phyloP scores from a whole-genome alignment of 1,140 invertebrate genomes.

The Forficula auricularia region DNA sequence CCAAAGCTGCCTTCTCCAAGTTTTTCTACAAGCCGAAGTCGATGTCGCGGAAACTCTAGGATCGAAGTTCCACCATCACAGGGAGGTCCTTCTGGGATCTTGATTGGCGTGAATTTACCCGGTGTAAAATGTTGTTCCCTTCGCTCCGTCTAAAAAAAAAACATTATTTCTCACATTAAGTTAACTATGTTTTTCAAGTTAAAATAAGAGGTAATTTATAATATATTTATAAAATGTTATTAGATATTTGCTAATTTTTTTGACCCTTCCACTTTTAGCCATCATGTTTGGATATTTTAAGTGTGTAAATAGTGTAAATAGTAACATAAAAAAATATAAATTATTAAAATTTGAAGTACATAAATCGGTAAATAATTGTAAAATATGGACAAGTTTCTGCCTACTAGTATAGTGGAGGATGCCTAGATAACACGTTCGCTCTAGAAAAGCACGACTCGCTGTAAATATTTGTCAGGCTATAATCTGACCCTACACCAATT shows the following conservation, averaged over 20 bases:
- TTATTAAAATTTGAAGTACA: too few species aligned
- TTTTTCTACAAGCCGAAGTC: conserved; percentile 65
- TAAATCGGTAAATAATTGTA: too few species aligned
- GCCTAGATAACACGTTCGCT: too few species aligned
- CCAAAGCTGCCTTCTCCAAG: conserved; percentile 76
- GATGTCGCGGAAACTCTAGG: conserved; percentile 60
- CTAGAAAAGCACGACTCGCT: too few species aligned
- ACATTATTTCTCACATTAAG: not conserved
- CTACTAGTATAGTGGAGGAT: too few species aligned
- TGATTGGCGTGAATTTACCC: conserved; percentile 45
- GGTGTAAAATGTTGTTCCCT: conserved; percentile 39
- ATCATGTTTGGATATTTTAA: too few species aligned
- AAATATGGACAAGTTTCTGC: too few species aligned
- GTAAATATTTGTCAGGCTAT: too few species aligned
- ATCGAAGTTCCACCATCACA: conserved; percentile 34
- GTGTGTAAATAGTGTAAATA: too few species aligned
- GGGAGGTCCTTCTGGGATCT: conserved; percentile 43
- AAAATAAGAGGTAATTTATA: not conserved
- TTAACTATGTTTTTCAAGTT: not conserved
- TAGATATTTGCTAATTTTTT: not conserved
- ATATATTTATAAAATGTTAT: not conserved
- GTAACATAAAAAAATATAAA: too few species aligned
- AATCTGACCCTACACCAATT: too few species aligned
- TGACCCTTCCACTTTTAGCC: too few species aligned
- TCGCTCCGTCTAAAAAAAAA: conserved; percentile 35